Base-by-base conservation (phyloP, 2,113 vertebrate genomes). In the Amphiprion ocellaris region DNA sequence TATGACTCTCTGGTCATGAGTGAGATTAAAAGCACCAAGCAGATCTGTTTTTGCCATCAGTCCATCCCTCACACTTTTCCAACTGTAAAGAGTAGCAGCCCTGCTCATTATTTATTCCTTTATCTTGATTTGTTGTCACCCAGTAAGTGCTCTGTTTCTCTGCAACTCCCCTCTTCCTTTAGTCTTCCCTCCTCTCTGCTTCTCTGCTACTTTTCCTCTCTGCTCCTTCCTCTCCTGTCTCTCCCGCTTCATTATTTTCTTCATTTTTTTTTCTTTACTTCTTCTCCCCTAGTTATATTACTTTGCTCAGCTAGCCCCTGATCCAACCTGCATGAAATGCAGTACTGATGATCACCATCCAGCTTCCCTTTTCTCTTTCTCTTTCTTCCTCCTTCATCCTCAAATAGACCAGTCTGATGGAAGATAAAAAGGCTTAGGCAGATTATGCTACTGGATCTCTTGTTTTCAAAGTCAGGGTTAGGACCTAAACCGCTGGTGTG, bases 301-400 rank as follows among this genome's bases (percentile, higher is more conserved):
- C 69, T 67, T 62, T 54, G 28, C 52, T n/a, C 70, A 54, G 54
- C 3, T 56, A 77, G 65, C 66, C 58, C 69, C 68, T 82, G 81
- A 83, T 78, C 74, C 47, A 16, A 59, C 82, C 62, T 69, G 39
- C 87, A 77, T 72, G 62, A 83, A 87, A 88, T 72, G 47, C 54
- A 82, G 65, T 52, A 33, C 62, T 37, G 33, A 37, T 76, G 54
- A 66, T 65, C 73, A 46, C 37, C 41, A n/a, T 84, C 55, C 82
- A 85, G 64, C 60, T 50, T 69, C 5, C 1, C 41, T 16, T 74
- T 59, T 69, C 44, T 58, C 53, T 73, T 69, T 37, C 17, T 11
- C 19, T 72, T 26, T 1, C 64, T 3, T 44, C 64, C 54, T 73
- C 33, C 49, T 49, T 70, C 72, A 67, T 77, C 81, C 60, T 77